Conservation (phyloP, 1,140 invertebrate genomes). For the Brachionus sp. region DNA sequence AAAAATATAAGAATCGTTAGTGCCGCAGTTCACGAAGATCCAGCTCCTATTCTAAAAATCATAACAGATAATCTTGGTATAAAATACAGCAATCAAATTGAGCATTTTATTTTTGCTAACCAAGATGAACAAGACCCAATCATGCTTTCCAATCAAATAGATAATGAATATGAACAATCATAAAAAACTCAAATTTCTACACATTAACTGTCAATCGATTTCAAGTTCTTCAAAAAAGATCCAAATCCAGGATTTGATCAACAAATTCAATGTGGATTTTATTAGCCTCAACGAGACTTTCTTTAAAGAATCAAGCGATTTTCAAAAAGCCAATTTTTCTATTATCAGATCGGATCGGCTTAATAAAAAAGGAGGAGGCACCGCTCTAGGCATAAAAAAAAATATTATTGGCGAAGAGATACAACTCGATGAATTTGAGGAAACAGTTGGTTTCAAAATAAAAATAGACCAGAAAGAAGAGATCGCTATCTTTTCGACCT, state of each 20-base stretch:
- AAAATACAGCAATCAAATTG: not conserved
- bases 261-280: not conserved
- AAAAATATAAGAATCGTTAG: not conserved
- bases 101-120: not conserved
- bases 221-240: not conserved
- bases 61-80: not conserved
- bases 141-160: not conserved
- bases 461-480: not conserved
- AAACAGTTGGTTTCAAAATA: not conserved
- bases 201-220: constrained; percentile 3
- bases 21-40: not conserved
- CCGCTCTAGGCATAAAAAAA: not conserved
- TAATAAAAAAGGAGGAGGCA: not conserved
- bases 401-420: not conserved
- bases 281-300: constrained; percentile 18
- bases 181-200: not conserved
- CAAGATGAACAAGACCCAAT: not conserved
- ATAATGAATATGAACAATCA: not conserved
- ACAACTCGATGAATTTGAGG: not conserved
- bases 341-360: not conserved
- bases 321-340: not conserved
- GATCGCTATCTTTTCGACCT: not conserved
- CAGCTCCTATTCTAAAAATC: not conserved
- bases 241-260: not conserved
- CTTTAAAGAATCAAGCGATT: not conserved